Conservation (phyloP, 2,888 invertebrate species). For the Lasius platythorax region DNA sequence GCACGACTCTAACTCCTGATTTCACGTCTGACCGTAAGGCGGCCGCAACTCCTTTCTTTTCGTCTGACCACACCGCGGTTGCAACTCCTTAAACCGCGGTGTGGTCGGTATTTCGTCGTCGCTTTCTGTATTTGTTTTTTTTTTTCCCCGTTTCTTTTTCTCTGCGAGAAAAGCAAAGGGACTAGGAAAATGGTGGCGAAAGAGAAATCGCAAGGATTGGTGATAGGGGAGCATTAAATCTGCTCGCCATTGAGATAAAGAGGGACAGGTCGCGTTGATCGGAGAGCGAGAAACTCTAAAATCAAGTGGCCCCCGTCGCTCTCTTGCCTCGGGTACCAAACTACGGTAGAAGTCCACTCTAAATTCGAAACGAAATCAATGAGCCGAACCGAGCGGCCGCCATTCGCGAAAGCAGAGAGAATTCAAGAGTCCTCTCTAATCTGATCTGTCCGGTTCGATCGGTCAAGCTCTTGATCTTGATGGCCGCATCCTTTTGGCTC, state of each 20-base stretch:
- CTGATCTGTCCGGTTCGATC: conserved; percentile 57
- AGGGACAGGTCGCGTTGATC: conserved; percentile 30
- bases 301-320: conserved; percentile 59
- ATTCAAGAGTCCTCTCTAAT: conserved; percentile 48
- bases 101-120: conserved; percentile 16
- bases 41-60: conserved; percentile 18
- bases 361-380: conserved; percentile 84
- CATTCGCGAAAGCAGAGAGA: conserved; percentile 55
- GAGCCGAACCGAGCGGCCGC: conserved; percentile 60
- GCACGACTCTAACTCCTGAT: conserved; percentile 31
- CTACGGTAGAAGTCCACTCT: conserved; percentile 83
- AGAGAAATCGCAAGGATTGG: conserved; percentile 37
- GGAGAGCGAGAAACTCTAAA: conserved; percentile 38
- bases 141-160: conserved; percentile 35
- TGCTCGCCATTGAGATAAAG: conserved; percentile 48
- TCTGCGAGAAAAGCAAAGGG: background rate
- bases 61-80: conserved; percentile 10
- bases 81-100: conserved; percentile 51
- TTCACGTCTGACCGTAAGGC: conserved; percentile 11
- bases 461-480: conserved; percentile 47
- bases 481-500: conserved; percentile 30
- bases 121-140: conserved; percentile 25
- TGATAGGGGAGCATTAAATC: conserved; percentile 36
- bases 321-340: conserved; percentile 66
- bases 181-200: conserved; percentile 36